Conservation (phyloP, 2,113 vertebrate species). For the Athene cunicularia region DNA sequence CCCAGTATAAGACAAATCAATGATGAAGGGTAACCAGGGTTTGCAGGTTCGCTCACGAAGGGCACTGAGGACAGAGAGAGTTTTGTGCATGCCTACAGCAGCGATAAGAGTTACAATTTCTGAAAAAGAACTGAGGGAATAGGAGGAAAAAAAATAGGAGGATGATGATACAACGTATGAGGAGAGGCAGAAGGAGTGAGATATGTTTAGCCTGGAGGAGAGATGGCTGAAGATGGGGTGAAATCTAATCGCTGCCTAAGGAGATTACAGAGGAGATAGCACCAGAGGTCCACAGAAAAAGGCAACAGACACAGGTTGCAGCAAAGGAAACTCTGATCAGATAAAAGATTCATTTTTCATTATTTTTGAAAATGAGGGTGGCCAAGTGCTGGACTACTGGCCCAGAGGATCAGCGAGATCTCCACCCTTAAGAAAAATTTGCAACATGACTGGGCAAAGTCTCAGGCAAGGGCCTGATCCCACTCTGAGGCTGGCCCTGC, state of each 20-base stretch:
- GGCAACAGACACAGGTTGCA: not conserved
- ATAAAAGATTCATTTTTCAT: not conserved
- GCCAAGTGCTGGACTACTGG: not conserved
- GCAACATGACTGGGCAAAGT: not conserved
- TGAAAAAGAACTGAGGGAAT: not conserved
- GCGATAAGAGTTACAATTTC: not conserved
- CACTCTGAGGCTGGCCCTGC: not conserved
- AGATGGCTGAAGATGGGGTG: not conserved
- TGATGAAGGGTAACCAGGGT: not conserved
- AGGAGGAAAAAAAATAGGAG: not conserved
- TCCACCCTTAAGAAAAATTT: not conserved
- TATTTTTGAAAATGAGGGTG: not conserved
- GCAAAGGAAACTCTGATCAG: not conserved
- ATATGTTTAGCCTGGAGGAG: not conserved
- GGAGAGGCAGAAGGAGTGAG: not conserved
- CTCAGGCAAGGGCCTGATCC: not conserved
- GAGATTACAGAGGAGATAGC: not conserved
- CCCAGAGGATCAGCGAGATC: accelerated
- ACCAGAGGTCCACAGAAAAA: not conserved
- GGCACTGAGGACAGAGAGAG: not conserved
- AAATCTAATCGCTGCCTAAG: not conserved
- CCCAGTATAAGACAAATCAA: accelerated
- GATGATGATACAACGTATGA: accelerated
- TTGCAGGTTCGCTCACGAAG: not conserved
- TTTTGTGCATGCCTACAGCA: not conserved